A percentile compares a stretch with the other conserved stretches of the same genome.
Conservation (phyloP, 2,888 invertebrate species). For the Drosophila merina region DNA sequence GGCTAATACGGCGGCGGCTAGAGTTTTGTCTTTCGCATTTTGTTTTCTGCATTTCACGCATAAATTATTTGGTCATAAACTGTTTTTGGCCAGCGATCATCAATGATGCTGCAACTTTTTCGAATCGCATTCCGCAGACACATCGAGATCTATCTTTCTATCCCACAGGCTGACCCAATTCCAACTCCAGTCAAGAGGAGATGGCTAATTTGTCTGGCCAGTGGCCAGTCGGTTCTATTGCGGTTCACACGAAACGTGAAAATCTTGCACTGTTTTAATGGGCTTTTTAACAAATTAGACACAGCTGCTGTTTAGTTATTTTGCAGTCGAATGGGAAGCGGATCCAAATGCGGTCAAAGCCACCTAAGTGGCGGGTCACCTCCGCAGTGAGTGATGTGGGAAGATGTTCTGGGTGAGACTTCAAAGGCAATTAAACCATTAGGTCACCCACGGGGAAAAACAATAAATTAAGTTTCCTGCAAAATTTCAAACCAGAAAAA, state of each 20-base stretch:
- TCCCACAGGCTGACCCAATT: slow-evolving; percentile 60
- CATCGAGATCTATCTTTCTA: slow-evolving; percentile 19
- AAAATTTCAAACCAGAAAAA: not conserved
- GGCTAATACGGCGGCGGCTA: slow-evolving; percentile 14
- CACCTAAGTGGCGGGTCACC: slow-evolving; percentile 34
- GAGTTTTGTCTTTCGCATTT: slow-evolving; percentile 45
- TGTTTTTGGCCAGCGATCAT: slow-evolving; percentile 31
- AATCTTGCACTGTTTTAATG: slow-evolving; percentile 59
- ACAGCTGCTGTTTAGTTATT: slow-evolving; percentile 58
- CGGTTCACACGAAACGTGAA: slow-evolving; percentile 55
- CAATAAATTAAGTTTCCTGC: not conserved
- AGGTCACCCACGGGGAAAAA: slow-evolving; percentile 18
- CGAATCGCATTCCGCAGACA: slow-evolving; percentile 32
- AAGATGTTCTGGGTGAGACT: slow-evolving; percentile 52
- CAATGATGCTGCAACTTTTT: slow-evolving; percentile 67
- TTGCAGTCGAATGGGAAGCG: slow-evolving; percentile 47
- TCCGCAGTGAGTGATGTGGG: slow-evolving; percentile 61
- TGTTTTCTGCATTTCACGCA: slow-evolving; percentile 67
- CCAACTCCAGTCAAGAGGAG: slow-evolving; percentile 12
- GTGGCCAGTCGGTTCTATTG: slow-evolving; percentile 4
- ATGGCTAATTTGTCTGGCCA: slow-evolving; percentile 35
- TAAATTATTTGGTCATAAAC: slow-evolving; percentile 64
- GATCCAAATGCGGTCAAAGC: slow-evolving; percentile 46
- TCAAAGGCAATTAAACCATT: slow-evolving; percentile 22
- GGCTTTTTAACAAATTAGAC: slow-evolving; percentile 62